Conservation (phyloP, 2,797 vertebrate genomes). For the Rhincodon typus region DNA sequence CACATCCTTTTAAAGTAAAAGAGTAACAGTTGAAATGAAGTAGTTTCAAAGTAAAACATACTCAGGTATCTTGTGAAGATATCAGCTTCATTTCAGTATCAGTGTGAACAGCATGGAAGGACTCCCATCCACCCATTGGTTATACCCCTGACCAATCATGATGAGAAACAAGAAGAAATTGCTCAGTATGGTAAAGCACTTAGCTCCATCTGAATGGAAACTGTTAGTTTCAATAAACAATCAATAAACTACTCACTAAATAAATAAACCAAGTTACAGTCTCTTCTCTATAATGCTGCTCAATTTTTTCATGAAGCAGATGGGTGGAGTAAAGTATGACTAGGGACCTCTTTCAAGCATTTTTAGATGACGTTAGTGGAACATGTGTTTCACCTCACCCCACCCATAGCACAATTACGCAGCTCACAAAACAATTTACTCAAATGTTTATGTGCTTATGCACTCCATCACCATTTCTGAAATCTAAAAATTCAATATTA, state of each 20-base stretch:
- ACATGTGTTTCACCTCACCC: background rate
- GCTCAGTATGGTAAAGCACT: background rate
- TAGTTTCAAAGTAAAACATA: background rate
- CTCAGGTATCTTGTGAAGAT: no score
- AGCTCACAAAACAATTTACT: no score
- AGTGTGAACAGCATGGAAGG: background rate
- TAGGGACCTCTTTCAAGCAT: background rate
- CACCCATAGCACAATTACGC: background rate
- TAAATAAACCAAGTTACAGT: background rate
- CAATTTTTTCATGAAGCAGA: background rate
- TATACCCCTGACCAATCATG: background rate
- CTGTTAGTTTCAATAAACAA: constrained; percentile 32
- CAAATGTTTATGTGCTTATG: background rate
- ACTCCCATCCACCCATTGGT: background rate
- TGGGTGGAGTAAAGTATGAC: background rate
- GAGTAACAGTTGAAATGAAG: background rate
- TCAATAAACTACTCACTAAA: background rate
- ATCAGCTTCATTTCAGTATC: background rate
- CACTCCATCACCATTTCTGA: background rate
- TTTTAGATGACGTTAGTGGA: background rate
- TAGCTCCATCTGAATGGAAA: background rate
- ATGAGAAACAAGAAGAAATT: background rate
- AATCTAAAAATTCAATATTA: background rate
- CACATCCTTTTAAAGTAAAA: no score
- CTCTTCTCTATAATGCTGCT: background rate